Percentiles rank a stretch among this genome's conserved stretches.
Conservation (phyloP, 2,888 invertebrate genomes). For the Diloba caeruleocephala region DNA sequence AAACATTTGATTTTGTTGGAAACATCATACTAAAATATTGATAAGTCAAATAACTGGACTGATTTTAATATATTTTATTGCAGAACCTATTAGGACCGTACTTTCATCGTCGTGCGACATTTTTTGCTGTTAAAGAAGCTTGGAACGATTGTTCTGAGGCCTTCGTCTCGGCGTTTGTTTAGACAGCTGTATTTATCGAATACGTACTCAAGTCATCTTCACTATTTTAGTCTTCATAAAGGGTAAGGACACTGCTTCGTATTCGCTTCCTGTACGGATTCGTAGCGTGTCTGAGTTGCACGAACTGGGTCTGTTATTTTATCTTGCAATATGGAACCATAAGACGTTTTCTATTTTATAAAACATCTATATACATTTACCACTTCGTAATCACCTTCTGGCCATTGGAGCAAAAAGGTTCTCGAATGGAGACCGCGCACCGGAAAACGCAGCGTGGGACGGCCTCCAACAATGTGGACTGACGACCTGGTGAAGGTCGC, state of each 20-base stretch:
- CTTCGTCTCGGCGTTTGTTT: slow-evolving; percentile 46
- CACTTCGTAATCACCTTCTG: no score
- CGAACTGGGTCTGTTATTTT: no score
- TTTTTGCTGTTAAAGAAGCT: slow-evolving; percentile 43
- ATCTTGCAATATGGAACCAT: no score
- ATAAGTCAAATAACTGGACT: neutral
- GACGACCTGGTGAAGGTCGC: no score
- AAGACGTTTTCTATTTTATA: no score
- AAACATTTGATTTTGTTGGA: no score
- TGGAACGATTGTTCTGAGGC: slow-evolving; percentile 21
- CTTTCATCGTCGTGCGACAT: slow-evolving; percentile 23
- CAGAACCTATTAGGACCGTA: slow-evolving; percentile 38
- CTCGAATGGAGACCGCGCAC: no score
- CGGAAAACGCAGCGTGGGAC: no score
- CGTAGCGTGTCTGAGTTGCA: no score
- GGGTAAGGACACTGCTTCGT: slow-evolving; percentile 6
- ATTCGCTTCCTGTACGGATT: neutral
- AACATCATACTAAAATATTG: neutral
- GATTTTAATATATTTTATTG: slow-evolving; percentile 37
- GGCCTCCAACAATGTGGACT: no score
- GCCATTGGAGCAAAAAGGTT: no score
- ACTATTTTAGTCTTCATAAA: slow-evolving; percentile 15
- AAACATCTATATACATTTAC: no score
- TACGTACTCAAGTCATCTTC: slow-evolving; percentile 15
- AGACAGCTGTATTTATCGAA: slow-evolving; percentile 54